phyloP scores from a whole-genome alignment of 2,888 invertebrate genomes.

The Ecdyonurus torrentis region DNA sequence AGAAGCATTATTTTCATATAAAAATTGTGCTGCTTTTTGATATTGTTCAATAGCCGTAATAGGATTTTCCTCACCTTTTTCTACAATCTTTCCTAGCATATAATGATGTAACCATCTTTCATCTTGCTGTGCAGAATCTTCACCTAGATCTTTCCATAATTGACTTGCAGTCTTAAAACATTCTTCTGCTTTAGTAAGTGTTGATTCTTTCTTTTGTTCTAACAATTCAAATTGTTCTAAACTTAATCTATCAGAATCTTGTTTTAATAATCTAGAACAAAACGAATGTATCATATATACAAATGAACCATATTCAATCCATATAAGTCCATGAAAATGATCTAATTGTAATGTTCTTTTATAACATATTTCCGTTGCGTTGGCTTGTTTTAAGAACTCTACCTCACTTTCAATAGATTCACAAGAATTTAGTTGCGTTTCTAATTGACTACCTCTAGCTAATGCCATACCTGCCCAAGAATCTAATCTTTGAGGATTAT shows the following conservation, averaged over 20 bases:
- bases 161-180: slow-evolving; percentile 58
- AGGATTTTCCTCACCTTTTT: slow-evolving; percentile 64
- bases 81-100: slow-evolving; percentile 89
- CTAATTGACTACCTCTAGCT: slow-evolving; percentile 57
- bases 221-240: slow-evolving; percentile 38
- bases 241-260: slow-evolving; percentile 27
- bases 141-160: slow-evolving; percentile 30
- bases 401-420: slow-evolving; percentile 31
- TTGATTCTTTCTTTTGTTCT: slow-evolving; percentile 59
- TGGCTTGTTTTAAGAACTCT: slow-evolving; percentile 36
- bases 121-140: slow-evolving; percentile 45
- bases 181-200: slow-evolving; percentile 57
- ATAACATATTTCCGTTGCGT: slow-evolving; percentile 63
- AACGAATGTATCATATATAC: slow-evolving; percentile 82
- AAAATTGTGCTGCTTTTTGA: slow-evolving; percentile 54
- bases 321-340: slow-evolving; percentile 53
- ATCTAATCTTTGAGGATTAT: slow-evolving; percentile 64
- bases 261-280: slow-evolving; percentile 70
- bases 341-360: slow-evolving; percentile 60
- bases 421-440: slow-evolving; percentile 57
- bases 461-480: slow-evolving; percentile 88
- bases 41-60: slow-evolving; percentile 63
- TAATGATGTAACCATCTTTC: slow-evolving; percentile 88
- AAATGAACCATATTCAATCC: slow-evolving; percentile 84
- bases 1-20: slow-evolving; percentile 62